These are phyloP conservation scores for Crocuta crocuta DNA, from an alignment of 2,113 vertebrate species.

Conservation along the genomic window DNA sequence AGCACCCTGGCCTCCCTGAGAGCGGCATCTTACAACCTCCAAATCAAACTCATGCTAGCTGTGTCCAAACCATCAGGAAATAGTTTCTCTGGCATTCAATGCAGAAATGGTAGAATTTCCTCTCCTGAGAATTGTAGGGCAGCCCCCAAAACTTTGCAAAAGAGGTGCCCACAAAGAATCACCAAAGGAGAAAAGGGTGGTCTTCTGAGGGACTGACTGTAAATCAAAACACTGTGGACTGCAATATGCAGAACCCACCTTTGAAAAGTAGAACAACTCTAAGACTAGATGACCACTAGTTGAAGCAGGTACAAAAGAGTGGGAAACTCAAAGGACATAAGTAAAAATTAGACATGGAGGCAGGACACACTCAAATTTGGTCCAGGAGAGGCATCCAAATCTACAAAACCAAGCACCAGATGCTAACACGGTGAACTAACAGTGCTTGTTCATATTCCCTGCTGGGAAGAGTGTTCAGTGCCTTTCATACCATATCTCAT, in stretches of 20 bases:
- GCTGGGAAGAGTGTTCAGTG: not conserved
- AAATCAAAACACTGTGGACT: not conserved
- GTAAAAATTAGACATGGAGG: not conserved
- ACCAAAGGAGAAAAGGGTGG: not conserved
- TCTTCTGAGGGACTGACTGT: not conserved
- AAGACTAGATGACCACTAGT: not conserved
- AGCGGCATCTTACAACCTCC: not conserved
- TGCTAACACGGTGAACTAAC: not conserved
- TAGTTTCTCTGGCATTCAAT: not conserved
- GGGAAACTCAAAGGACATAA: not conserved
- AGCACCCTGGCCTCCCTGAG: not conserved
- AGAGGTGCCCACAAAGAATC: not conserved
- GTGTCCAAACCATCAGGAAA: not conserved
- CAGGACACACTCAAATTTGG: not conserved
- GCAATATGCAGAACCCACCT: not conserved
- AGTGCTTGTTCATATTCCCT: not conserved
- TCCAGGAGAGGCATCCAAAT: not conserved
- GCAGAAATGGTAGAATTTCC: not conserved
- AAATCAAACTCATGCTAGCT: not conserved
- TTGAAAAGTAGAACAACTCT: not conserved
- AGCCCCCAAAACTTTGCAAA: not conserved
- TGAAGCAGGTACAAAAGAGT: not conserved
- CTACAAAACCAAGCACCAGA: fast-evolving
- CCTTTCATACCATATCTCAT: not conserved
- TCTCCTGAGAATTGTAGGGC: not conserved